Percentiles rank a stretch among this genome's conserved stretches.
Evolutionary conservation across 2,113 vertebrate genomes (phyloP).

Genomic region (Gila orcuttii): DNA sequence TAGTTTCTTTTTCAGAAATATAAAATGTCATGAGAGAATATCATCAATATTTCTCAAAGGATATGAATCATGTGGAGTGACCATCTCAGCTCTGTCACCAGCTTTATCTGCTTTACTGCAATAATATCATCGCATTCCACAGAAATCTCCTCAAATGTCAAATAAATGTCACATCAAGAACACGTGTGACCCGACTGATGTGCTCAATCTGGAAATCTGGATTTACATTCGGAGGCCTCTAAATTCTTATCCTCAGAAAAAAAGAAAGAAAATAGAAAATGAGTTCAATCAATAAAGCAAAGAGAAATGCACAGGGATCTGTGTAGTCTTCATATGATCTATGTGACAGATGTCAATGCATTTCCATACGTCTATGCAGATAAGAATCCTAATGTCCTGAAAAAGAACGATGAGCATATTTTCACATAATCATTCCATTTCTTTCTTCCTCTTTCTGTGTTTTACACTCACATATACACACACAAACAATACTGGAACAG

Average conservation of each 20-base stretch:
- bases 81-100: constrained; percentile 8
- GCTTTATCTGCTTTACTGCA: constrained; percentile 16
- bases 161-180: constrained; percentile 48
- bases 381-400: constrained; percentile 1
- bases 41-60: neutral
- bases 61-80: neutral
- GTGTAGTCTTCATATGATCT: neutral
- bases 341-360: constrained; percentile 13
- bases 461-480: constrained; percentile 7
- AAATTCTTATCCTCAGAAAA: neutral
- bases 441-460: neutral
- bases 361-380: neutral
- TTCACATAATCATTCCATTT: neutral
- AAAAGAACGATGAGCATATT: neutral
- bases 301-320: neutral
- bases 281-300: neutral
- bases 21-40: neutral
- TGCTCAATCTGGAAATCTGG: neutral
- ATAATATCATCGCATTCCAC: constrained; percentile 36
- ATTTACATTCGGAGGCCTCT: constrained; percentile 25
- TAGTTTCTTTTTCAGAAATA: neutral
- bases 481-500: constrained; percentile 23
- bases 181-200: neutral
- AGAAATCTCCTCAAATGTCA: constrained; percentile 49
- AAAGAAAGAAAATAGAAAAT: neutral